phyloP scores from a whole-genome alignment of 2,888 invertebrate species.

The Melieria omissa region DNA sequence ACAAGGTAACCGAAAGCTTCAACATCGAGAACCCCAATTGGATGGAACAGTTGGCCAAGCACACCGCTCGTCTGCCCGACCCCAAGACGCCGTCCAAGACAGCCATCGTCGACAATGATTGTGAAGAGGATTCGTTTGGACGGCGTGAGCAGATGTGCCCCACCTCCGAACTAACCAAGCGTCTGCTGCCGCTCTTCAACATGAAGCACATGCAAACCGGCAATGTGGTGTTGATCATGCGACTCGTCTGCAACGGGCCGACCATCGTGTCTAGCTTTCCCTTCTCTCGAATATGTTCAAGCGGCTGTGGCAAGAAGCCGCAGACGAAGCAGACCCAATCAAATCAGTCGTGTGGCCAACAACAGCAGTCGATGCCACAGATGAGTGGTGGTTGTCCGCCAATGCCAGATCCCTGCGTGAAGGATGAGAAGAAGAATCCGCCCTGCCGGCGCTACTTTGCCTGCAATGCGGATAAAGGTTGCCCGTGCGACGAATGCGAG shows the following conservation, averaged over 20 bases:
- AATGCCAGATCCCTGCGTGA: slow-evolving; percentile 48
- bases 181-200: slow-evolving; percentile 60
- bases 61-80: slow-evolving; percentile 49
- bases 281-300: slow-evolving; percentile 51
- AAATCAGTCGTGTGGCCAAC: slow-evolving; percentile 6
- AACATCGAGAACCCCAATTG: slow-evolving; percentile 57
- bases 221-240: slow-evolving; percentile 61
- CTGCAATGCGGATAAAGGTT: slow-evolving; percentile 57
- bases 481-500: slow-evolving; percentile 57
- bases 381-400: slow-evolving; percentile 32
- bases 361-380: slow-evolving; percentile 10
- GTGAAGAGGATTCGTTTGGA: slow-evolving; percentile 50
- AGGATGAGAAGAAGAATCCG: slow-evolving; percentile 25
- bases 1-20: slow-evolving; percentile 59
- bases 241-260: slow-evolving; percentile 63
- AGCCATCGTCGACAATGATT: slow-evolving; percentile 50
- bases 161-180: slow-evolving; percentile 59
- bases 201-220: slow-evolving; percentile 60
- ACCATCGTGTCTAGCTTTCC: slow-evolving; percentile 61
- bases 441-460: slow-evolving; percentile 58
- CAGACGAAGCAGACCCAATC: background rate
- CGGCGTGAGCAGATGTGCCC: slow-evolving; percentile 59
- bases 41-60: slow-evolving; percentile 46
- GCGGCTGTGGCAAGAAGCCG: slow-evolving; percentile 39
- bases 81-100: slow-evolving; percentile 46